Base-by-base conservation (phyloP, 2,113 vertebrate genomes). In the Plecturocebus donacophilus region DNA sequence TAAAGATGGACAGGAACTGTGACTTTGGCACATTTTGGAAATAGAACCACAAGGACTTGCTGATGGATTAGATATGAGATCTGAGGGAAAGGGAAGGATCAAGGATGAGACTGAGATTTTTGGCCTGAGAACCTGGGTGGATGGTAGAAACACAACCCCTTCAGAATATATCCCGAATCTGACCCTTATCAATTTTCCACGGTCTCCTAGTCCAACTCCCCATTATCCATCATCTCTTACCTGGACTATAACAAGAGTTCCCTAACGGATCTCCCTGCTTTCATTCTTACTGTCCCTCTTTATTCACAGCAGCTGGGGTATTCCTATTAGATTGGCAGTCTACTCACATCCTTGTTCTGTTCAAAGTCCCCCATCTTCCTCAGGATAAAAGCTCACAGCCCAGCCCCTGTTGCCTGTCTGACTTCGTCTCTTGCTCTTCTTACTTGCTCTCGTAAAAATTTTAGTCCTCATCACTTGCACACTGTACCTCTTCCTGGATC, bases 131-230 rank as follows among this genome's bases (percentile, higher is more conserved):
- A 90, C 66, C 61, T 80, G 64, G 14, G 17, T 82, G 35, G 49
- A 79, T 94, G 40, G 52, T 79, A 40, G 68, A 86, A 8, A 23
- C 16, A 52, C 23, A 58, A 58, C 23, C 47, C 54, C n/a, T 27
- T 75, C 61, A 92, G 32, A 96, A 84, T 95, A 73, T 85, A 58
- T 70, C 47, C 54, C 42, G 56, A 89, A 94, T 76, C 35, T 93
- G 32, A 70, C 54, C 30, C 16, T 83, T 54, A 38, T 5, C 30
- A 54, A 21, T 89, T 70, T 79, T 64, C 21, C 38, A 32, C 25
- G 3, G 0, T 90, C 35, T 89, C 45, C 49, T 94, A 20, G 64
- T n/a, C 56, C 84, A 71, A 17, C 6, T 90, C 40, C 23, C 52
- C 61, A 56, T 32, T 23, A 42, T 87, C 61, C n/a, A 52, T 91